Base-by-base conservation (phyloP, 2,888 invertebrate species). In the Troglohyphantes excavatus region DNA sequence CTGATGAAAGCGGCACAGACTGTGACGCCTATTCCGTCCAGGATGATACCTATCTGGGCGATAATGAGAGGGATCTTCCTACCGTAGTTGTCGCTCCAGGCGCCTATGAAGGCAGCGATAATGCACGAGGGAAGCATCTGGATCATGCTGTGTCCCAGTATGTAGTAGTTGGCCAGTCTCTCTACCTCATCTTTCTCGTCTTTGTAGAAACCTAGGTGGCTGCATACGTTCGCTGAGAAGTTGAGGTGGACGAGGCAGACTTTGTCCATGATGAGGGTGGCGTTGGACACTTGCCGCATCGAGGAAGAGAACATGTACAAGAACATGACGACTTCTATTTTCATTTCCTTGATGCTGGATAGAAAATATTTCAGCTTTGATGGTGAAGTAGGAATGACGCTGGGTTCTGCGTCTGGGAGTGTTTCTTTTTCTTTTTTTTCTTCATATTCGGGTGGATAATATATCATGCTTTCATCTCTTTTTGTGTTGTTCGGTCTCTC, bases 31-130 rank as follows among this genome's bases (percentile, higher is more conserved):
- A 91, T 29, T 0, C 83, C 82, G 19, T 89, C 83, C 0, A 86
- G 1, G 3, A 75, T 82, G 2, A 84, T 75, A n/a, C 91, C 91
- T 27, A 89, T 0, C 19, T 86, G 59, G 19, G 89, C 78, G 5
- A 61, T 27, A 0, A 90, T 59, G n/a, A 91, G 65, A 7, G 90
- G 85, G 7, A 81, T 13, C 70, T 92, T 92, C 26, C 92, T 65
- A 1, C 92, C 91, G 21, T 91, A 78, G 13, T 68, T 86, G 39
- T 92, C 92, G 46, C 91, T 91, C 92, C 92, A 92, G 3, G 91
- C 59, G 23, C 91, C 91, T 0, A 91, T 81, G 23, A 92, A 90
- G 33, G 87, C 63, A 21, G 78, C 61, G 13, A 91, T 29, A 17
- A 91, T 26, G 2, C 75, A 43, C 2, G 91, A 81, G 0, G 91